A percentile compares a stretch with the other conserved stretches of the same genome.
Conservation (phyloP, 2,797 vertebrate genomes). For the Tragelaphus oryx region DNA sequence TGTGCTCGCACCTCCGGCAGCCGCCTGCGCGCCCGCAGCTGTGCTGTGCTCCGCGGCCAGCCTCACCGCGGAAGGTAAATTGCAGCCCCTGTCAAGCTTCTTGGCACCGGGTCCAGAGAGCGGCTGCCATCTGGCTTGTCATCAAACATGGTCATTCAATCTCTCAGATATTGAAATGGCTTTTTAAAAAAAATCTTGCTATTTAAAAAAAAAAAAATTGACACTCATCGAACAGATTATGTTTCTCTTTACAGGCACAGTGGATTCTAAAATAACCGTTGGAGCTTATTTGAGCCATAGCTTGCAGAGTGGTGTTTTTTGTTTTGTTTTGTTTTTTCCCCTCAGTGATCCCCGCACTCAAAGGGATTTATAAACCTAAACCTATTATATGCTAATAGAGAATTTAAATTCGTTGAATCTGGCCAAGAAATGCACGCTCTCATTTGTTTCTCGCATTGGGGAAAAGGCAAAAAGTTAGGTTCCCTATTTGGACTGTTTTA, state of each 20-base stretch:
- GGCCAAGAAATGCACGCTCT: slow-evolving; percentile 78
- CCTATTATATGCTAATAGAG: slow-evolving; percentile 84
- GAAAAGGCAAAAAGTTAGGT: slow-evolving; percentile 43
- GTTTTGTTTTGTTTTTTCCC: background rate
- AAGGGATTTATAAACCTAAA: slow-evolving; percentile 81
- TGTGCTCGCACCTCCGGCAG: slow-evolving; percentile 86
- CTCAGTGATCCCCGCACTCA: slow-evolving; percentile 80
- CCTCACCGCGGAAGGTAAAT: slow-evolving; percentile 86
- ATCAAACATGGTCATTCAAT: slow-evolving; percentile 82
- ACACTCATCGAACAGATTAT: slow-evolving; percentile 76
- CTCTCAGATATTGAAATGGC: slow-evolving; percentile 82
- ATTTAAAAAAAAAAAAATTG: slow-evolving; percentile 48
- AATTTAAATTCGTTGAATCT: slow-evolving; percentile 81
- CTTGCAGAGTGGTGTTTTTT: slow-evolving; percentile 66
- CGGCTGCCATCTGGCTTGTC: slow-evolving; percentile 85
- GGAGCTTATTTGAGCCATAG: slow-evolving; percentile 72
- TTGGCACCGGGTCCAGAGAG: slow-evolving; percentile 79
- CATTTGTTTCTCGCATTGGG: slow-evolving; percentile 77
- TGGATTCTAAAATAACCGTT: slow-evolving; percentile 75
- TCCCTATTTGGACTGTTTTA: background rate
- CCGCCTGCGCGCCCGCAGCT: slow-evolving; percentile 95
- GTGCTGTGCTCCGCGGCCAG: slow-evolving; percentile 85
- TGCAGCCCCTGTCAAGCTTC: slow-evolving; percentile 82
- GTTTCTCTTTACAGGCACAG: slow-evolving; percentile 75
- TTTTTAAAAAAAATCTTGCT: slow-evolving; percentile 66